Evolutionary conservation across 2,888 invertebrate genomes (phyloP), one percentile per base, ranked within the genome.

Genomic region (Hydropsyche betteni): DNA sequence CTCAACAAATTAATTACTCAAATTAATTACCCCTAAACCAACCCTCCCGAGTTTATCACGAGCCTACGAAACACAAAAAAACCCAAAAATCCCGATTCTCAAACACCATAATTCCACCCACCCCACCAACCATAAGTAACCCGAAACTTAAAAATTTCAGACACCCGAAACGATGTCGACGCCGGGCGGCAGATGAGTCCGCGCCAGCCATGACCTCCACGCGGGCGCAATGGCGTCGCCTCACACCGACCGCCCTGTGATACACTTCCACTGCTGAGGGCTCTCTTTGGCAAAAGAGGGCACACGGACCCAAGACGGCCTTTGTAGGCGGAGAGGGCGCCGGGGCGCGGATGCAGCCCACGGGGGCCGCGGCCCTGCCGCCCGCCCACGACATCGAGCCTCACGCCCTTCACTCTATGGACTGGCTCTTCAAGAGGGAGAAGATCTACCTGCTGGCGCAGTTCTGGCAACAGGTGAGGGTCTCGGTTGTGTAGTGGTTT

Each of bases 361-460:
- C 92, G 87, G 89, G 87, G 85, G 89, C 91, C 84, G 88, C 90
- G 86, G 89, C 88, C 85, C 90, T 92, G 90, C 91, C 93, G 90
- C 91, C 91, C 90, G 91, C 92, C 88, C 91, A 90, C 84, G 93
- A 93, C 90, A 94, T 94, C 91, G 95, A 95, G 91, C 92, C 94
- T 89, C 94, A 94, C 91, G 92, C 94, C 88, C 94, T 95, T 92
- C 95, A 95, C 91, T 94, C 95, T 85, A 95, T 96, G 95, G 95
- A 96, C 91, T 96, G 96, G 95, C 92, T 96, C 86, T 95, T 95
- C 91, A 95, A 95, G 91, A 96, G 96, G 90, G 95, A 96, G 89
- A 90, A 94, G 88, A 95, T 96, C 89, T 96, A 95, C 89, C 90
- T 96, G 85, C 91, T 96, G 85, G 95, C 95, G 85, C 96, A 96